Conservation (phyloP, 2,888 invertebrate genomes). For the Celastrina argiolus region DNA sequence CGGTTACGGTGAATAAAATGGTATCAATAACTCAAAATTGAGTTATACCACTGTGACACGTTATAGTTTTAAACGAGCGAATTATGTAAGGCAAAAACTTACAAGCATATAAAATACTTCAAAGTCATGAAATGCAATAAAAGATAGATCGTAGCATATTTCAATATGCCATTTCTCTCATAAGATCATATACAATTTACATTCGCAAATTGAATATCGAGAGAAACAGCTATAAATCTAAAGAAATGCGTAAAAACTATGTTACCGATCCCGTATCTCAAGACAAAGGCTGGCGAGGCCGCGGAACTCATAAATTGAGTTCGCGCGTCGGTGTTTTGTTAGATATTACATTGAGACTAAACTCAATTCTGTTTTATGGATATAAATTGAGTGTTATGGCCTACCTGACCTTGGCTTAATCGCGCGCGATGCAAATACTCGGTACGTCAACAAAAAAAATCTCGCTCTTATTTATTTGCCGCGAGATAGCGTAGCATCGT, state of each 20-base stretch:
- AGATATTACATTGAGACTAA: background rate
- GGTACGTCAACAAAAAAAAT: background rate
- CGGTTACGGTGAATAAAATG: no score
- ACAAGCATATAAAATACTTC: background rate
- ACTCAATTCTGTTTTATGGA: conserved; percentile 5
- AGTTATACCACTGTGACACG: no score
- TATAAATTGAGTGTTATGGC: background rate
- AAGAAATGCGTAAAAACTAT: conserved; percentile 3
- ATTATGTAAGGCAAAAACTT: background rate
- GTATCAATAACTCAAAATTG: no score
- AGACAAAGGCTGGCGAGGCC: conserved; percentile 3
- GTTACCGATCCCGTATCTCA: background rate
- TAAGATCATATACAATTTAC: conserved; percentile 1
- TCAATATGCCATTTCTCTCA: background rate
- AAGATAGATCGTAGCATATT: background rate
- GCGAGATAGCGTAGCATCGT: no score
- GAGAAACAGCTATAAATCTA: background rate
- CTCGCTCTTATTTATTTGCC: no score
- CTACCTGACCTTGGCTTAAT: no score
- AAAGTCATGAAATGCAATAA: background rate
- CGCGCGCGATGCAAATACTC: background rate
- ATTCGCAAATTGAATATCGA: conserved; percentile 7
- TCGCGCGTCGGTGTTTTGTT: background rate
- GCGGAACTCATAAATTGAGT: conserved; percentile 1
- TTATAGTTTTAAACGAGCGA: no score